A percentile compares a stretch with the other conserved stretches of the same genome.
Conservation (phyloP, 92 coral and sea anemone genomes). For the Parazoanthus atlanticus region DNA sequence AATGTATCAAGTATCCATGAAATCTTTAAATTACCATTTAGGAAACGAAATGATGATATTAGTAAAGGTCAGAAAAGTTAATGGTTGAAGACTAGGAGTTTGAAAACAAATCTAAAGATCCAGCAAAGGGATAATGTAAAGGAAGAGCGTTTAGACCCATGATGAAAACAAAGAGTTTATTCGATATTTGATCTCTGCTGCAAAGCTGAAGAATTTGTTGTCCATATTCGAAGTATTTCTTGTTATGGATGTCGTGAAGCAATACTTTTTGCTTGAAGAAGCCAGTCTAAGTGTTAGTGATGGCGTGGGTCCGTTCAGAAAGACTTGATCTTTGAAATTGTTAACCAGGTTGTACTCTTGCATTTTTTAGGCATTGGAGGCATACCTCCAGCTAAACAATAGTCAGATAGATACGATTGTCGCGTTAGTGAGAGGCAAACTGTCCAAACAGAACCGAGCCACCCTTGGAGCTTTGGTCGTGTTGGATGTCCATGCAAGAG, state of each 20-base stretch:
- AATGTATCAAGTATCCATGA: neutral
- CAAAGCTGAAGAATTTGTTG: neutral
- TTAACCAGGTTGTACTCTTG: neutral
- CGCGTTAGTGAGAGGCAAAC: slow-evolving; percentile 77
- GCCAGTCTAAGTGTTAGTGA: neutral
- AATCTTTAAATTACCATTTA: too few relatives aligned
- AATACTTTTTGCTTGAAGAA: neutral
- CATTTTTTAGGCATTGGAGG: slow-evolving; percentile 68
- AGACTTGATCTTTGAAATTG: neutral
- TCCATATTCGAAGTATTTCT: neutral
- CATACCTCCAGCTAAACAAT: slow-evolving; percentile 79
- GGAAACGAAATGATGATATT: too few relatives aligned
- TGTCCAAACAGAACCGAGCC: slow-evolving; percentile 84
- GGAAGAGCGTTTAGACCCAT: neutral
- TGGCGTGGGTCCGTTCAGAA: neutral
- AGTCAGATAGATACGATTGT: slow-evolving; percentile 79
- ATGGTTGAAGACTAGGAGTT: neutral
- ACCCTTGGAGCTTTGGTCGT: slow-evolving; percentile 88
- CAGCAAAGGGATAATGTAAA: neutral
- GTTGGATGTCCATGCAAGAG: slow-evolving; percentile 88
- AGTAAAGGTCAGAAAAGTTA: too few relatives aligned
- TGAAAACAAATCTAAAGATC: too few relatives aligned
- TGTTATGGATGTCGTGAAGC: neutral
- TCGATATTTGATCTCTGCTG: neutral
- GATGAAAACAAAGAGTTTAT: too few relatives aligned